Evolutionary conservation across 92 coral and sea anemone genomes (phyloP), one percentile per base, ranked within the genome.

Genomic region (Virgularia gustaviana): DNA sequence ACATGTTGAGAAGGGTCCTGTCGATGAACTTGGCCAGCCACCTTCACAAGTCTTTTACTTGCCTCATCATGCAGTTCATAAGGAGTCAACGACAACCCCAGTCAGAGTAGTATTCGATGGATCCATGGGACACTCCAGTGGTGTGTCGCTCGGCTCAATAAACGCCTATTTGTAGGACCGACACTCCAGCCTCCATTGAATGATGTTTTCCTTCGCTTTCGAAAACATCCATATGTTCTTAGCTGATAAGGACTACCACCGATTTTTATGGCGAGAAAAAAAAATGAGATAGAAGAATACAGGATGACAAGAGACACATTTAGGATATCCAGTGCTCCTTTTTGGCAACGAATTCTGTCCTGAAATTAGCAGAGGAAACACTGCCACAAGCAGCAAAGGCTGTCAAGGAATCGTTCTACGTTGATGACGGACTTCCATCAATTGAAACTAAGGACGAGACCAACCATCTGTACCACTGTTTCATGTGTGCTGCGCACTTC

Each of bases 241-340:
- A 66, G 73, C 36, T 29, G 81, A 84, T 52, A 45, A 65, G 1
- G 85, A 84, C 51, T 66, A 64, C 16, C 78, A 79, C 31, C 72
- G 85, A 23, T 79, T 84, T 54, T 55, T 79, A 22, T 79, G 85
- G 81, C 65, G 85, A 60, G 39, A 66, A 28, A 63, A 55, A n/a
- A n/a, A n/a, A n/a, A n/a, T n/a, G n/a, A n/a, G n/a, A 44, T 83
- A 19, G 44, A 16, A 9, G 81, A 73, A 39, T 79, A 83, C 49
- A 41, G 88, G 36, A 83, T 83, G 88, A 83, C 77, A 0, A 63
- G 81, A 71, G 81, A 72, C 56, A 83, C 81, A 3, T 83, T 83
- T 56, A 84, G 84, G 16, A 73, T 83, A 23, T 68, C 88, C 20
- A 73, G 80, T 35, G 72, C 81, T 19, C 51, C 73, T 11, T 60